Conservation (phyloP, 2,797 vertebrate species). For the Gorsachius magnificus region DNA sequence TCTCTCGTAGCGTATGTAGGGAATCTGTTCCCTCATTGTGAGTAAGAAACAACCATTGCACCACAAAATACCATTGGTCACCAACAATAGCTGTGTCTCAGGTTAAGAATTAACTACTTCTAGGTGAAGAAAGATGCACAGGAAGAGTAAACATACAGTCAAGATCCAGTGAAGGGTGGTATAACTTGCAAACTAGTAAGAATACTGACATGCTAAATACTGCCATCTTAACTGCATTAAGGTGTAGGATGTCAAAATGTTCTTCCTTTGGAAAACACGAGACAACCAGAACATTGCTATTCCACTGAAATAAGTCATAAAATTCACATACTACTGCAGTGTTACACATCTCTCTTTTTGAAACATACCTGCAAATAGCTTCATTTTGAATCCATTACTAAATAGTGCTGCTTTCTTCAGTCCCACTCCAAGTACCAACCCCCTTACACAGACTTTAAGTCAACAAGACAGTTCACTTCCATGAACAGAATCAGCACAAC, state of each 20-base stretch:
- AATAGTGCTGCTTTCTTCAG: not conserved
- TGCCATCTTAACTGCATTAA: not conserved
- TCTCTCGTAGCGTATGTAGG: not conserved
- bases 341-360: not conserved
- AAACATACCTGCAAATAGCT: not conserved
- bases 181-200: not conserved
- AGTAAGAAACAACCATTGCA: not conserved
- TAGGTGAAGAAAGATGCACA: not conserved
- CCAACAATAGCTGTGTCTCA: not conserved
- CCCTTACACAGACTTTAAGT: not conserved
- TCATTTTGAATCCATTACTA: not conserved
- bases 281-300: not conserved
- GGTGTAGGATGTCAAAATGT: not conserved
- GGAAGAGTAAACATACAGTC: not conserved
- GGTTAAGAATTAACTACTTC: not conserved
- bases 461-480: not conserved
- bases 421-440: not conserved
- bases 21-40: not conserved
- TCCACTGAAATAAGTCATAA: not conserved
- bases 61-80: not conserved
- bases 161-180: not conserved
- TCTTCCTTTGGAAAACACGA: not conserved
- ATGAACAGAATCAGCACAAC: not conserved
- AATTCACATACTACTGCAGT: not conserved
- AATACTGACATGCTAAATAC: not conserved